Evolutionary conservation across 1,140 invertebrate species (phyloP), one percentile per base, ranked within the genome.

Genomic region (Sipha flava): DNA sequence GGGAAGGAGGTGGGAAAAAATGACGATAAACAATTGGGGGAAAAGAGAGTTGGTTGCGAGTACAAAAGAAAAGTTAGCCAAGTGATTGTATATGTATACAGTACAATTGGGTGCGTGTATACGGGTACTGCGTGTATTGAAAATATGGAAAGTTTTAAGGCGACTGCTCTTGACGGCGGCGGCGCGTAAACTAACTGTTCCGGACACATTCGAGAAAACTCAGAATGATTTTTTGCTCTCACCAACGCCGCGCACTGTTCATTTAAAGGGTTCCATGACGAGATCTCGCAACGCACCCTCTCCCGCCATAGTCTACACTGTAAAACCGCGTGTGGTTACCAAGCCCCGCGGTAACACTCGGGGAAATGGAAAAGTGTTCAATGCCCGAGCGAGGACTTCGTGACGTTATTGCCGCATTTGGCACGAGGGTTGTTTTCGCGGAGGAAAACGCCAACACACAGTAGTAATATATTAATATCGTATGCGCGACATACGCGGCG

Each of bases 111-210:
- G 18, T 29, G 18, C 10, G 59, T 3, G 59, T 64, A 1, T 34
- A 18, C 29, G 18, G 31, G n/a, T n/a, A n/a, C 31, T 1, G 59
- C 16, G 54, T 29, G 16, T 37, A 64, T 37, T 34, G 59, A 64
- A 64, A 64, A 37, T 37, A 64, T 34, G 59, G 59, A 64, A 64
- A 64, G 59, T 66, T 66, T 66, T 66, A 43, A 66, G n/a, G 21
- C 9, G 37, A 26, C 37, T 66, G 64, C 34, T 43, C 12, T 66
- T 66, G 34, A 66, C 21, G 34, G n/a, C 34, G 16, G 23, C 26
- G 23, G 1, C 10, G 62, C 62, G 34, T 66, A 40, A 37, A 66
- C 59, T 37, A 34, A 21, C n/a, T 66, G 62, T 66, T 66, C 34
- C 34, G 12, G 64, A 43, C 37, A 66, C 34, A 43, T 66, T 66